These are phyloP conservation scores for Cheilosia vulpina DNA, from an alignment of 2,888 invertebrate genomes.

Conservation along the genomic window DNA sequence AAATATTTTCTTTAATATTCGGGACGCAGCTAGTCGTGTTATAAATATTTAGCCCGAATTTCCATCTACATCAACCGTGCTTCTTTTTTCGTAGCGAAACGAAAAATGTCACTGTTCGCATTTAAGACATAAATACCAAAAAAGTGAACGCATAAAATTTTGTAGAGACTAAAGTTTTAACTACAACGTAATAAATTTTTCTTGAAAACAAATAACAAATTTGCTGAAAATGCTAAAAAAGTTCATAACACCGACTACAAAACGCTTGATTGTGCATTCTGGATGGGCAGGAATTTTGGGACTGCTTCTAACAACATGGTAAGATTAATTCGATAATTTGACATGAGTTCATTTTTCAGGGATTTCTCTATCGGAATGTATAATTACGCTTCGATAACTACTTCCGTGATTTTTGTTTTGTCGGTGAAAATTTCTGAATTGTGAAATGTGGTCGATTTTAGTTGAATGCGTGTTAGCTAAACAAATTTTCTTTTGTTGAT, in stretches of 20 bases:
- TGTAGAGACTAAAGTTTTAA: neutral
- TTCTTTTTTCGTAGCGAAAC: neutral
- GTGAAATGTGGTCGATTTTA: too few species aligned
- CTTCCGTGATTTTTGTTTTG: slow-evolving; percentile 2
- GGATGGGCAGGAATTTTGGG: slow-evolving; percentile 76
- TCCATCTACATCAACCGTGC: neutral
- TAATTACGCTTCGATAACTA: neutral
- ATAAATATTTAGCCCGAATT: neutral
- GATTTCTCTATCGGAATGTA: neutral
- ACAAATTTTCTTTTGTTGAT: too few species aligned
- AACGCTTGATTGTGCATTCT: slow-evolving; percentile 76
- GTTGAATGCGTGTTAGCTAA: too few species aligned
- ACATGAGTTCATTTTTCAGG: slow-evolving; percentile 1
- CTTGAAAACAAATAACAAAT: neutral
- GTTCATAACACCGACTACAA: slow-evolving; percentile 77
- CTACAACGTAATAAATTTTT: neutral
- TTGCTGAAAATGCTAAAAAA: slow-evolving; percentile 75
- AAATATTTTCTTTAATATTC: neutral
- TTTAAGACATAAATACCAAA: neutral
- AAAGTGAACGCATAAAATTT: neutral
- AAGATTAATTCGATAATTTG: slow-evolving; percentile 69
- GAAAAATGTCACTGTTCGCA: neutral
- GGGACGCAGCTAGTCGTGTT: too few species aligned
- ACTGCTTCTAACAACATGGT: slow-evolving; percentile 79
- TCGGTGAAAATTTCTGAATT: too few species aligned